Evolutionary conservation across 2,797 vertebrate genomes (phyloP).

Genomic region (Anguilla obscura): DNA sequence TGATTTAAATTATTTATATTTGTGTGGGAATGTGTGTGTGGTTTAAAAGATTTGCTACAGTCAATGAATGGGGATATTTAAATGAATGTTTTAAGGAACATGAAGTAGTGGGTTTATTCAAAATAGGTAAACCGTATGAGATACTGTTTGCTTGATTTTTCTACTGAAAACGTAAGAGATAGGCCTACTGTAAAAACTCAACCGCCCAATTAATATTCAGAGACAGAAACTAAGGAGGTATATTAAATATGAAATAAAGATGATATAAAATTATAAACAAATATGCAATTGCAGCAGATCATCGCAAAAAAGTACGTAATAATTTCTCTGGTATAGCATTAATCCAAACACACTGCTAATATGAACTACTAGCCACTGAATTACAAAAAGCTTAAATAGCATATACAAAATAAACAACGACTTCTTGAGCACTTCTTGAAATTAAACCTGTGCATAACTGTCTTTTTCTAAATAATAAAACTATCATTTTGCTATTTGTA

Average conservation of each 20-base stretch:
- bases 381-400: neutral
- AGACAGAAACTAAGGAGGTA: neutral
- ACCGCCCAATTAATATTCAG: neutral
- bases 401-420: neutral
- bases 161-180: neutral
- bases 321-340: neutral
- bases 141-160: neutral
- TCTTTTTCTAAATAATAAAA: neutral
- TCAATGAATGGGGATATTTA: neutral
- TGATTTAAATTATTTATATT: no score
- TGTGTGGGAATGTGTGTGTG: no score
- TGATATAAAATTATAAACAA: neutral
- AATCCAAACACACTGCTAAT: neutral
- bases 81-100: neutral
- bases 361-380: neutral
- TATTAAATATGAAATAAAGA: slow-evolving; percentile 3
- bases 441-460: neutral
- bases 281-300: neutral
- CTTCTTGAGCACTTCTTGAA: neutral
- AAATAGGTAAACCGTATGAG: neutral
- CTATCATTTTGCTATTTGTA: neutral
- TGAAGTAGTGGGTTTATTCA: neutral
- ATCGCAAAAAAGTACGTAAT: neutral
- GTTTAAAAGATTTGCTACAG: neutral
- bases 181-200: neutral